A percentile compares a stretch with the other conserved stretches of the same genome.
phyloP scores from a whole-genome alignment of 2,888 invertebrate species.

The Ophioninae sp. region DNA sequence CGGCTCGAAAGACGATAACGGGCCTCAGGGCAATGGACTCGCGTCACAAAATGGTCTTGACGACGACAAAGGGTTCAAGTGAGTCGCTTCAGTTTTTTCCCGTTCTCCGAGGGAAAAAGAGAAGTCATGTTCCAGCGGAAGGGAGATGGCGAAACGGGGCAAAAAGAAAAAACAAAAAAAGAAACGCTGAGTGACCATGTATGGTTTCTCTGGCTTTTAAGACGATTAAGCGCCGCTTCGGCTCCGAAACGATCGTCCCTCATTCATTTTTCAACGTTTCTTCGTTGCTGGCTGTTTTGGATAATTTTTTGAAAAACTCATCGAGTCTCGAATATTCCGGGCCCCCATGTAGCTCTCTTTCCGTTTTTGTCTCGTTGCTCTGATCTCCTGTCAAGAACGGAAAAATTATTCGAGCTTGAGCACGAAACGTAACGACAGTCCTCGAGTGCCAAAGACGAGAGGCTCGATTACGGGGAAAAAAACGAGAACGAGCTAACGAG shows the following conservation, averaged over 20 bases:
- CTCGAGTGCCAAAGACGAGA: conserved; percentile 69
- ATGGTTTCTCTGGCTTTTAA: conserved; percentile 26
- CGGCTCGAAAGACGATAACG: conserved; percentile 83
- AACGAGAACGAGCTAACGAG: conserved; percentile 34
- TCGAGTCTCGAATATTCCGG: conserved; percentile 39
- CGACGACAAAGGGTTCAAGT: conserved; percentile 96
- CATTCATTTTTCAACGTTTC: not conserved
- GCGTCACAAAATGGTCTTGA: conserved; percentile 87
- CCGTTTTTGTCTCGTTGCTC: conserved; percentile 29
- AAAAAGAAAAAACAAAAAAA: conserved; percentile 8
- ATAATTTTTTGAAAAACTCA: conserved; percentile 14
- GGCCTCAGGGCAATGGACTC: conserved; percentile 83
- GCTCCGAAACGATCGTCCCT: conserved; percentile 14
- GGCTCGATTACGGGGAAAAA: conserved; percentile 69
- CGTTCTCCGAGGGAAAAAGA: not conserved
- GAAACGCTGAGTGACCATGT: conserved; percentile 10
- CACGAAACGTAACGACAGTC: conserved; percentile 67
- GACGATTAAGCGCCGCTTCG: conserved; percentile 14
- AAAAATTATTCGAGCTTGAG: conserved; percentile 46
- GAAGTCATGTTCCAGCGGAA: not conserved
- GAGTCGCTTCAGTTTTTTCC: conserved; percentile 80
- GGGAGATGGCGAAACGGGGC: not conserved
- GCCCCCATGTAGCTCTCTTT: conserved; percentile 16
- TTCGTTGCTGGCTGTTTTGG: conserved; percentile 33
- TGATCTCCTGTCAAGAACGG: conserved; percentile 42